Percentiles rank a stretch among this genome's conserved stretches.
phyloP scores from a whole-genome alignment of 2,113 vertebrate genomes.

The Willisornis vidua region DNA sequence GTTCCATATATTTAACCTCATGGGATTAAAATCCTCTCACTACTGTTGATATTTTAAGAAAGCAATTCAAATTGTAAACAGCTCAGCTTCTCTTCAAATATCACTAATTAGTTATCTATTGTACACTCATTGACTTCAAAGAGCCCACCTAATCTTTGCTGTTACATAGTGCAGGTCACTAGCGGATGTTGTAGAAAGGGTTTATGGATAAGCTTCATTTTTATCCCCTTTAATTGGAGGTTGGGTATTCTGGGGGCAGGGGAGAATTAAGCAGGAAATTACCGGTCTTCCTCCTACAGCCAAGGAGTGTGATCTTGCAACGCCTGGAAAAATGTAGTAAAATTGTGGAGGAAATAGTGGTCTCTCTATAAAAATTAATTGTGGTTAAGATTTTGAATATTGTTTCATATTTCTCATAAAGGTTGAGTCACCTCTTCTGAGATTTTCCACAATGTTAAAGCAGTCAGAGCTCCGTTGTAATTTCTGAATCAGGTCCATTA shows the following conservation, averaged over 20 bases:
- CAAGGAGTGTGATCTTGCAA: background rate
- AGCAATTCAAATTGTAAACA: background rate
- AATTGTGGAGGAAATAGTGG: background rate
- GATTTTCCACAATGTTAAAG: background rate
- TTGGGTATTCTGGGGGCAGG: background rate
- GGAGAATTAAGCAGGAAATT: background rate
- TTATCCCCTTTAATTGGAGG: background rate
- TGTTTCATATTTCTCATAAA: background rate
- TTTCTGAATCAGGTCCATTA: background rate
- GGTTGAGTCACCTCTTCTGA: background rate
- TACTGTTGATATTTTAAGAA: background rate
- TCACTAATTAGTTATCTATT: background rate
- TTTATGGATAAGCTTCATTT: background rate
- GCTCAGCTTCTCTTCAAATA: background rate
- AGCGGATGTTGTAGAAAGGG: background rate
- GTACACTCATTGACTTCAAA: background rate
- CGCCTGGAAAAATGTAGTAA: background rate
- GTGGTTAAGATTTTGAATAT: background rate
- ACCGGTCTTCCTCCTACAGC: background rate
- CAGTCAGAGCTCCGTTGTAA: background rate
- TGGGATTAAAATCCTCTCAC: background rate
- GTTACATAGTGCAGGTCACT: background rate
- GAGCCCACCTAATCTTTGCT: background rate
- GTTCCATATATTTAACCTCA: background rate
- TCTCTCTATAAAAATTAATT: background rate